These are phyloP conservation scores for Oreochromis grahami DNA, from an alignment of 2,797 vertebrate species.

Conservation along the genomic window DNA sequence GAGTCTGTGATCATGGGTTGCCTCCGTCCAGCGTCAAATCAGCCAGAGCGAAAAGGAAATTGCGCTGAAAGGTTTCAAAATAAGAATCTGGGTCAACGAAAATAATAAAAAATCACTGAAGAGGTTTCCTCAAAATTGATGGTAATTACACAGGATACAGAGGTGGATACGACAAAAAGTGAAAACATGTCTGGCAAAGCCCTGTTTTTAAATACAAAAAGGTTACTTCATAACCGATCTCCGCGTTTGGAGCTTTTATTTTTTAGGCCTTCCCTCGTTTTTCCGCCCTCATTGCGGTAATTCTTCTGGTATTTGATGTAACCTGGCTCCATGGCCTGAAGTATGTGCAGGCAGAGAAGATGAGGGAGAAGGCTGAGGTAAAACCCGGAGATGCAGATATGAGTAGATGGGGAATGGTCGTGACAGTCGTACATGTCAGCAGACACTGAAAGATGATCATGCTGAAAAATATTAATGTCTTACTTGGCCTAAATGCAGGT, in stretches of 20 bases:
- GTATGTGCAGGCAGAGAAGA: conserved; percentile 35
- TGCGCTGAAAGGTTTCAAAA: not conserved
- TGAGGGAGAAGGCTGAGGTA: conserved; percentile 32
- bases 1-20: conserved; percentile 69
- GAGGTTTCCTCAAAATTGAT: rapidly evolving
- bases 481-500: not conserved
- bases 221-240: rapidly evolving
- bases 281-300: conserved; percentile 13
- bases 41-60: conserved; percentile 12
- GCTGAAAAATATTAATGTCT: not conserved
- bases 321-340: conserved; percentile 44
- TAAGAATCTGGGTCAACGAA: not conserved
- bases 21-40: conserved; percentile 52
- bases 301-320: conserved; percentile 5
- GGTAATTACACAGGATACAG: rapidly evolving
- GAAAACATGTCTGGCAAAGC: rapidly evolving
- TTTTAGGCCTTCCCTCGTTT: not conserved
- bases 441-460: not conserved
- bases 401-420: not conserved
- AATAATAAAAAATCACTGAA: rapidly evolving
- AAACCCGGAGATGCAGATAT: conserved; percentile 37
- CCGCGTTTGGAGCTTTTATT: conserved; percentile 13
- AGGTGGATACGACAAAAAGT: rapidly evolving
- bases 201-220: rapidly evolving
- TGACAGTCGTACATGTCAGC: not conserved